Percentiles rank a stretch among this genome's conserved stretches.
These are phyloP conservation scores for Montipora foliosa DNA, from an alignment of 64 coral and sea anemone species.

Conservation along the genomic window DNA sequence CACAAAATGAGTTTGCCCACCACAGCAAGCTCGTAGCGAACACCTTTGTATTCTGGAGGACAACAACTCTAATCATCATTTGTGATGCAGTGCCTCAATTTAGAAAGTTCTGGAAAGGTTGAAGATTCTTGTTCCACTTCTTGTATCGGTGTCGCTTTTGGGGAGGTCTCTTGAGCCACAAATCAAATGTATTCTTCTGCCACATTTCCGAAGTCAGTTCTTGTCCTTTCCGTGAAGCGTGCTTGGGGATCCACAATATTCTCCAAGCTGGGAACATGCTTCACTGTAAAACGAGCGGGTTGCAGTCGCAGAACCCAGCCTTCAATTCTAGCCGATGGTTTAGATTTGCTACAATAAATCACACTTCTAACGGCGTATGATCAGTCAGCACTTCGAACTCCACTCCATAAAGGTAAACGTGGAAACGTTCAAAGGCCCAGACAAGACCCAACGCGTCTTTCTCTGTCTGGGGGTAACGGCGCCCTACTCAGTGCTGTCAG, in stretches of 20 bases:
- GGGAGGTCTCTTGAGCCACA: background rate
- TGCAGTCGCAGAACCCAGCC: conserved; percentile 31
- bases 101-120: conserved; percentile 11
- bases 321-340: background rate
- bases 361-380: conserved; percentile 48
- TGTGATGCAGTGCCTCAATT: background rate
- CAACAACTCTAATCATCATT: conserved; percentile 23
- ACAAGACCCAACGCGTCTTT: no score
- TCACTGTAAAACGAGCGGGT: conserved; percentile 47
- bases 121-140: conserved; percentile 57
- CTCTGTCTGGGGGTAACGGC: no score
- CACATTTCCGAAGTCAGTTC: background rate
- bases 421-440: no score
- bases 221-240: background rate
- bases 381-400: conserved; percentile 33
- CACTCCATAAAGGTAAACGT: no score
- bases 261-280: background rate
- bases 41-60: background rate
- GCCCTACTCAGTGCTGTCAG: no score
- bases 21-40: conserved; percentile 18
- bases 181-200: background rate
- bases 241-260: background rate
- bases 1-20: no score
- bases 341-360: conserved; percentile 19
- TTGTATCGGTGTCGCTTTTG: conserved; percentile 29